These are phyloP conservation scores for Paramormyrops kingsleyae DNA, from an alignment of 2,113 vertebrate species.

Conservation along the genomic window DNA sequence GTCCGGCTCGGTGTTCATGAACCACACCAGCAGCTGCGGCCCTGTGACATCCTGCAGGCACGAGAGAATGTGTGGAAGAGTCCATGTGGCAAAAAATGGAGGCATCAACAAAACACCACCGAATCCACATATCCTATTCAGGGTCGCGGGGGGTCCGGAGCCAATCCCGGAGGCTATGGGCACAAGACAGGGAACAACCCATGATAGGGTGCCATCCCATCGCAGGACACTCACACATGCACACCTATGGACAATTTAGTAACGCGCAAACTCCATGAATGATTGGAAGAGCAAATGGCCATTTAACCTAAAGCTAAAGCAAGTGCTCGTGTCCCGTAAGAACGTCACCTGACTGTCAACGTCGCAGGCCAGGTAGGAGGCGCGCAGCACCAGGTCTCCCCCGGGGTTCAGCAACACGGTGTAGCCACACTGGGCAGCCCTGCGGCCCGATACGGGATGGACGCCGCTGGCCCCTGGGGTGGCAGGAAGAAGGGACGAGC, in stretches of 20 bases:
- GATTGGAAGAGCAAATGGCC: not conserved
- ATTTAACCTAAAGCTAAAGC: not conserved
- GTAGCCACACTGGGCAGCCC: slow-evolving; percentile 38
- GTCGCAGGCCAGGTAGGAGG: slow-evolving; percentile 38
- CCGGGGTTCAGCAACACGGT: slow-evolving; percentile 25
- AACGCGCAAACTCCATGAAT: not conserved
- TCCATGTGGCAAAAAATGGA: not conserved
- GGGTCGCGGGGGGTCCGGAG: no score
- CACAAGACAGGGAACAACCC: no score
- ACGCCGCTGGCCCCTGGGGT: slow-evolving; percentile 17
- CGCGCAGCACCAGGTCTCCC: slow-evolving; percentile 33
- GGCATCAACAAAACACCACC: not conserved
- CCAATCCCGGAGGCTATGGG: no score
- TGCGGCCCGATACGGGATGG: slow-evolving; percentile 20
- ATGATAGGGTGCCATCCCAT: no score
- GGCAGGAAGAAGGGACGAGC: not conserved
- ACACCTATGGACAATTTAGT: no score
- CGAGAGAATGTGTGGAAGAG: no score
- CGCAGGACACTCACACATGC: no score
- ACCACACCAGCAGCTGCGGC: slow-evolving; percentile 33
- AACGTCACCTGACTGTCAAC: slow-evolving; percentile 33
- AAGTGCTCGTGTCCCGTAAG: not conserved
- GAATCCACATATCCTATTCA: not conserved
- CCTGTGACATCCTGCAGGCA: slow-evolving; percentile 22
- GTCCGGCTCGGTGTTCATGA: slow-evolving; percentile 23